Percentiles rank a stretch among this genome's conserved stretches.
Evolutionary conservation across 2,888 invertebrate species (phyloP).

Genomic region (Zaprionus obscuricornis): DNA sequence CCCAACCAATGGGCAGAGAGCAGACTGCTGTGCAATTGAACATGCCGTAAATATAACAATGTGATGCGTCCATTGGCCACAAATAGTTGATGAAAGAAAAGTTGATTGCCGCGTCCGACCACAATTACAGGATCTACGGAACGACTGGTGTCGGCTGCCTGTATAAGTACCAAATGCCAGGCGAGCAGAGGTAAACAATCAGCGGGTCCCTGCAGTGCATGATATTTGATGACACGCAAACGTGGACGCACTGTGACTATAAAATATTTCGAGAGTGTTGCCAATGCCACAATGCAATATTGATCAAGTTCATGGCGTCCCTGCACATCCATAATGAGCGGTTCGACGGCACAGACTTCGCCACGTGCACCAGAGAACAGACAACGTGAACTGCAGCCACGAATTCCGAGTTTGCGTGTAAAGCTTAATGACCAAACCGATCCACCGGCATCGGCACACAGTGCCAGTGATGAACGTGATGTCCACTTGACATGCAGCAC

Average conservation of each 20-base stretch:
- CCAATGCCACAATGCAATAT: conserved; percentile 93
- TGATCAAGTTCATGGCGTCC: conserved; percentile 88
- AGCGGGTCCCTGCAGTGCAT: conserved; percentile 89
- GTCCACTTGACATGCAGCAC: conserved; percentile 89
- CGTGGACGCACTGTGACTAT: conserved; percentile 91
- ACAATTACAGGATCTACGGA: conserved; percentile 94
- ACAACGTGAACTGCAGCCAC: conserved; percentile 95
- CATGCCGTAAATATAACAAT: conserved; percentile 88
- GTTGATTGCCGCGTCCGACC: conserved; percentile 91
- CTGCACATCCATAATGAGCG: conserved; percentile 84
- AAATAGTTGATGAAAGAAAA: conserved; percentile 91
- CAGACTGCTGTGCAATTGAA: conserved; percentile 88
- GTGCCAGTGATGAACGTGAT: conserved; percentile 89
- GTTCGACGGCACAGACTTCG: conserved; percentile 92
- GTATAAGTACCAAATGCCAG: conserved; percentile 95
- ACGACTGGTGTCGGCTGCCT: conserved; percentile 87
- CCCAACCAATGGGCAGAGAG: conserved; percentile 92
- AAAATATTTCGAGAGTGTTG: conserved; percentile 93
- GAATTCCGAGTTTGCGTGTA: conserved; percentile 92
- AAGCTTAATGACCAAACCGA: conserved; percentile 97
- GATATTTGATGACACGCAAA: conserved; percentile 90
- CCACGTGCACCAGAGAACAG: conserved; percentile 98
- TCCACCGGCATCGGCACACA: conserved; percentile 96
- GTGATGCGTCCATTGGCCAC: conserved; percentile 85
- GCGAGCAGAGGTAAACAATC: conserved; percentile 94